Evolutionary conservation across 2,113 vertebrate species (phyloP).

Genomic region (Tringa solitaria): DNA sequence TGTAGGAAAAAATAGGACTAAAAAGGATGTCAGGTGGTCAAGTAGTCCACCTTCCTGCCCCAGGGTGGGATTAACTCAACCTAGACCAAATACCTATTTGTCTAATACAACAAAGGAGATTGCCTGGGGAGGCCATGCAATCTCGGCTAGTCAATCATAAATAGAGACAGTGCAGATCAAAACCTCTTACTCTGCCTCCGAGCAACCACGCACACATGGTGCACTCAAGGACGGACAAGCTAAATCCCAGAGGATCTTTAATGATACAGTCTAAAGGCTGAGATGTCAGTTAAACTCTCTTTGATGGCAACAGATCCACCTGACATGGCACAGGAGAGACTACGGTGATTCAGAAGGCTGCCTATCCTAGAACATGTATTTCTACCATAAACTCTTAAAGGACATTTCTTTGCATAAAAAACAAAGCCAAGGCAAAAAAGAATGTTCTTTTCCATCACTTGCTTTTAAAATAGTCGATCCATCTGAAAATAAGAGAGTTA

Average conservation of each 20-base stretch:
- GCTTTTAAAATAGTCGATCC: not conserved
- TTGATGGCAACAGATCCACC: not conserved
- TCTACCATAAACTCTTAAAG: not conserved
- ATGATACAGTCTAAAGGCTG: conserved; percentile 25
- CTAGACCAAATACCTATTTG: conserved; percentile 47
- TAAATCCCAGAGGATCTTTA: conserved; percentile 28
- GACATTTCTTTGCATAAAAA: not conserved
- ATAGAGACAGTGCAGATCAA: conserved; percentile 48
- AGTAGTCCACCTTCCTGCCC: conserved; percentile 9
- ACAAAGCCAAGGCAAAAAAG: not conserved
- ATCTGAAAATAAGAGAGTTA: not conserved
- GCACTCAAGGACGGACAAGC: conserved; percentile 4
- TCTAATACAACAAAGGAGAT: conserved; percentile 27
- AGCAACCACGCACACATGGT: not conserved
- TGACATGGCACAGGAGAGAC: not conserved
- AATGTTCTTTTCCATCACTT: not conserved
- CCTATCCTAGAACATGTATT: not conserved
- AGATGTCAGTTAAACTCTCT: not conserved
- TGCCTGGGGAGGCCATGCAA: not conserved
- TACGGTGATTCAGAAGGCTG: not conserved
- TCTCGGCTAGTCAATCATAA: conserved; percentile 59
- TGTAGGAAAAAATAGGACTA: not conserved
- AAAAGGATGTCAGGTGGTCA: conserved; percentile 47
- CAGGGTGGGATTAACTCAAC: conserved; percentile 43
- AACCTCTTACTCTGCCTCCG: not conserved